Base-by-base conservation (phyloP, 2,888 invertebrate genomes). In the Netelia fuscicornis region DNA sequence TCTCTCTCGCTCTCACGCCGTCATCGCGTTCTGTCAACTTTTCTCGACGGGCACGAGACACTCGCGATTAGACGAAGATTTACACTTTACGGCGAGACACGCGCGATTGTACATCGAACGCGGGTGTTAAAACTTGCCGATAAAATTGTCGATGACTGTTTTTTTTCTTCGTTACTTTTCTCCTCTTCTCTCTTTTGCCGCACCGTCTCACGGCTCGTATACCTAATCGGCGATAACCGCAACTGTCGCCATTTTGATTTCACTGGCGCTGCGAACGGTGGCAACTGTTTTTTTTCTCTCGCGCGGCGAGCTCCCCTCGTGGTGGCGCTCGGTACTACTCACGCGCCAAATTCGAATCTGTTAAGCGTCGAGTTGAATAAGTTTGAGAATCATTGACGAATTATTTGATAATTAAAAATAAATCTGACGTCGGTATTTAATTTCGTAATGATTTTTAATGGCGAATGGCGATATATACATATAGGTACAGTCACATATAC, bases 401-500 rank as follows among this genome's bases (percentile, higher is more conserved):
- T 3, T 3, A 30, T 20, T 23, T 64, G 10, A 30, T 20, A 20
- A 64, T 0, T n/a, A 30, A 25, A 64, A 64, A n/a, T 65, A 6
- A 64, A 42, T 0, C 13, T 5, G 10, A 25, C 42, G 58, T 60
- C n/a, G 42, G 62, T 62, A 13, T 75, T 62, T 30, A 62, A 67
- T 82, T 85, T 65, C 44, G 77, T 76, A 88, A 89, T 88, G 83
- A 87, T 86, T 86, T 86, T 89, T 88, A 90, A 91, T 91, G 87
- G 88, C 83, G 87, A 90, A 89, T 89, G 81, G 74, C 85, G 65
- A 58, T 91, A 91, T 92, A 90, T 91, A 92, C 90, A 91, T 86
- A 87, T 91, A 91, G 88, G 90, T 92, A 92, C 92, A 92, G 85
- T 91, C 88, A 90, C 89, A 92, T 92, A 90, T 92, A 91, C 91